A percentile compares a stretch with the other conserved stretches of the same genome.
Conservation (phyloP, 2,888 invertebrate species). For the Drosophila picticornis region DNA sequence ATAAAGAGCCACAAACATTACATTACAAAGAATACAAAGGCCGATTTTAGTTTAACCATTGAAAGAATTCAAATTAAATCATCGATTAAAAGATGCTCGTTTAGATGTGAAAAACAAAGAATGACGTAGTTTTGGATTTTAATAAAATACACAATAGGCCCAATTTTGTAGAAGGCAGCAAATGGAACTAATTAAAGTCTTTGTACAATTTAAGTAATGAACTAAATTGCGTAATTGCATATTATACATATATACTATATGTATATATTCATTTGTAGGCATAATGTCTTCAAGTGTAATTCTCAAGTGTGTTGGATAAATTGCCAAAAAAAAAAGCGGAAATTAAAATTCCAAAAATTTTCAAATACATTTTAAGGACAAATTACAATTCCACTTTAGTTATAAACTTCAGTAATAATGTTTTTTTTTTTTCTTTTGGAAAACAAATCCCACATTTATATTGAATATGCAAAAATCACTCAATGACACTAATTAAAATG, state of each 20-base stretch:
- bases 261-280: not conserved
- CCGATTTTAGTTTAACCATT: not conserved
- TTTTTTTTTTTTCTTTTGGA: not conserved
- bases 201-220: conserved; percentile 31
- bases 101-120: conserved; percentile 6
- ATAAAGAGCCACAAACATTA: not conserved
- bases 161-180: conserved; percentile 22
- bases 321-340: conserved; percentile 13
- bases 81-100: not conserved
- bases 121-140: conserved; percentile 20
- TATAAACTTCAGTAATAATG: not conserved
- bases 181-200: conserved; percentile 51
- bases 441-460: not conserved
- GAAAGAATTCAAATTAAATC: not conserved
- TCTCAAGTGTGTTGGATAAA: conserved; percentile 44
- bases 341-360: not conserved
- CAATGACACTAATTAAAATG: conserved; percentile 8
- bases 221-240: conserved; percentile 41
- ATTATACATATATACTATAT: conserved; percentile 10
- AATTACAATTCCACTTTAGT: not conserved
- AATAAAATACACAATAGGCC: conserved; percentile 4
- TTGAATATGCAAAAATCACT: conserved; percentile 9
- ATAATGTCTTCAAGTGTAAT: conserved; percentile 38
- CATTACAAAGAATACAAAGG: not conserved
- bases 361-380: not conserved